These are phyloP conservation scores for Ageneiosus marmoratus DNA, from an alignment of 2,113 vertebrate genomes.

Conservation along the genomic window DNA sequence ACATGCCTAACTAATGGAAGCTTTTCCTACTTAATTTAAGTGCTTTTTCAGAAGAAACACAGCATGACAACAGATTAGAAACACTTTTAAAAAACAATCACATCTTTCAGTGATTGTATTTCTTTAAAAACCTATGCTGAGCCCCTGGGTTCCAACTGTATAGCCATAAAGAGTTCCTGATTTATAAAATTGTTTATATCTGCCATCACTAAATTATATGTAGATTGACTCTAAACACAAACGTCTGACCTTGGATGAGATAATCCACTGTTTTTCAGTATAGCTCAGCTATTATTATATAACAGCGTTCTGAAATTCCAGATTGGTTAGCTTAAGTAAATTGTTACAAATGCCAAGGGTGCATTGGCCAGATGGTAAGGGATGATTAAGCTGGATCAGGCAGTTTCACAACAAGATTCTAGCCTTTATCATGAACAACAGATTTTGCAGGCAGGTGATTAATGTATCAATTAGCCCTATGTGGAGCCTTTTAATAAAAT, in stretches of 20 bases:
- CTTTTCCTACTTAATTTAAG: neutral
- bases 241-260: neutral
- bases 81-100: neutral
- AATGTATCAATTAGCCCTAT: conserved; percentile 10
- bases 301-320: neutral
- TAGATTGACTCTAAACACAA: neutral
- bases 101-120: neutral
- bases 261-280: neutral
- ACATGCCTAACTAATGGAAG: neutral
- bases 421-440: conserved; percentile 14
- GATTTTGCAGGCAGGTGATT: conserved; percentile 4
- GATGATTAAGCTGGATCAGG: conserved; percentile 20
- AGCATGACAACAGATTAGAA: neutral
- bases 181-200: too few relatives aligned
- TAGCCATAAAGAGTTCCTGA: too few relatives aligned
- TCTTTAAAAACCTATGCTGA: neutral
- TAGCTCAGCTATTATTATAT: neutral
- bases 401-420: conserved; percentile 11
- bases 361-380: conserved; percentile 24
- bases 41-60: neutral
- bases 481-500: conserved; percentile 2
- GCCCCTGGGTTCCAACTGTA: neutral
- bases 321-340: conserved; percentile 14
- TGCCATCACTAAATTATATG: neutral
- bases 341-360: conserved; percentile 27